Evolutionary conservation across 2,113 vertebrate species (phyloP), one percentile per base, ranked within the genome.

Genomic region (Rhea pennata): DNA sequence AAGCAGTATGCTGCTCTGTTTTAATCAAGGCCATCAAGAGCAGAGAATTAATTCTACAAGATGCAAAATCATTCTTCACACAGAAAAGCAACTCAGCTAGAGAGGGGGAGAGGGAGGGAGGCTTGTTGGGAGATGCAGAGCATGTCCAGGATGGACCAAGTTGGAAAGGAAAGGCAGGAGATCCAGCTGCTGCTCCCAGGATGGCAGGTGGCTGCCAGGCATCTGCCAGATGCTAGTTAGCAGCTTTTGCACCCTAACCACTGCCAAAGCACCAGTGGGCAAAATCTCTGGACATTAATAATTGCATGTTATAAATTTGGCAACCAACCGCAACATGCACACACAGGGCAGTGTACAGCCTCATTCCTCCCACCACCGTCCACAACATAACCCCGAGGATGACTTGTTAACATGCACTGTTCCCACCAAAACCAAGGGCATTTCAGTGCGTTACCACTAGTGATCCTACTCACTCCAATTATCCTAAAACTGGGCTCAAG

Each of bases 1-100:
- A 61, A 77, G 83, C 4, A 2, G 21, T 71, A 87, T 90, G 64
- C 48, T 86, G 90, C 17, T 50, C 87, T 84, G 75, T 84, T 58
- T 91, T 92, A 93, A 95, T 92, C 85, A 85, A 87, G 93, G 83
- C 46, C 79, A 53, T 61, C 80, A n/a, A 3, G 76, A 88, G 89
- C 87, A 86, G 71, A 56, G 90, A 93, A 95, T 95, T 93, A 93
- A 93, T 91, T 77, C 54, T 70, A 61, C 73, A 79, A 87, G 79
- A 73, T 10, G 44, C 21, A n/a, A 95, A 96, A 75, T 89, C 9
- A 58, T 91, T 93, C 71, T 39, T 76, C 31, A n/a, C 0, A 3
- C 62, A 36, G 58, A 42, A 31, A 88, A 93, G 69, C 1, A 19
- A n/a, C 75, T 66, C 71, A 31, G 59, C 70, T 89, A 67, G 40